phyloP scores from a whole-genome alignment of 2,113 vertebrate species.

The Toxostoma redivivum region DNA sequence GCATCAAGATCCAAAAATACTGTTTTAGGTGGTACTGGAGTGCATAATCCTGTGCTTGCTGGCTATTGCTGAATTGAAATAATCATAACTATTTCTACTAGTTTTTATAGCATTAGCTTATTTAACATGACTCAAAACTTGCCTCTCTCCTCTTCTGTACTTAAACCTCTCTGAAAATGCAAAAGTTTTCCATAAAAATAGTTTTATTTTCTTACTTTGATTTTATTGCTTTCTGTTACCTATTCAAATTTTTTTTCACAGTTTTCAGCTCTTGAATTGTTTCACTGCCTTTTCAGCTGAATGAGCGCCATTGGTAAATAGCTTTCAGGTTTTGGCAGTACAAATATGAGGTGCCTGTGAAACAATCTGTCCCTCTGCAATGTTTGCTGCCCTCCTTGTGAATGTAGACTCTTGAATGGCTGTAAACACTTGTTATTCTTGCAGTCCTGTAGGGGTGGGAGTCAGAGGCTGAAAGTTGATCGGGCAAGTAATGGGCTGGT shows the following conservation, averaged over 20 bases:
- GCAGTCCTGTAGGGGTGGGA: not conserved
- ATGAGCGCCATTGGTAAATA: not conserved
- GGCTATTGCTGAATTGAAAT: not conserved
- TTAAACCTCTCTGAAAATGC: fast-evolving
- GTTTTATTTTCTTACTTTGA: not conserved
- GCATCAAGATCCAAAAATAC: not conserved
- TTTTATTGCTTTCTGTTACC: not conserved
- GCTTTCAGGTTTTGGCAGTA: not conserved
- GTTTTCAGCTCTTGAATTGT: not conserved
- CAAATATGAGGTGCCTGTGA: not conserved
- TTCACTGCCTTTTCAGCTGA: not conserved
- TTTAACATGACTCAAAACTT: not conserved
- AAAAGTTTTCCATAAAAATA: not conserved
- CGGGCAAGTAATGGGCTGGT: not conserved
- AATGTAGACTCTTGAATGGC: not conserved
- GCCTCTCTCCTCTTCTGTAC: not conserved
- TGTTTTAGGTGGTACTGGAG: not conserved
- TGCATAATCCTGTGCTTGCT: not conserved
- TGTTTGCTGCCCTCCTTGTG: not conserved
- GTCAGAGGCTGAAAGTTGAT: not conserved
- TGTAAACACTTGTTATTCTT: not conserved
- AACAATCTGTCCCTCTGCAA: not conserved
- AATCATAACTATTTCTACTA: not conserved
- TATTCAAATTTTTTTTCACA: not conserved
- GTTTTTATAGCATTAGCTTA: not conserved